Evolutionary conservation across 1,140 invertebrate species (phyloP).

Genomic region (Trichoplusia ni): DNA sequence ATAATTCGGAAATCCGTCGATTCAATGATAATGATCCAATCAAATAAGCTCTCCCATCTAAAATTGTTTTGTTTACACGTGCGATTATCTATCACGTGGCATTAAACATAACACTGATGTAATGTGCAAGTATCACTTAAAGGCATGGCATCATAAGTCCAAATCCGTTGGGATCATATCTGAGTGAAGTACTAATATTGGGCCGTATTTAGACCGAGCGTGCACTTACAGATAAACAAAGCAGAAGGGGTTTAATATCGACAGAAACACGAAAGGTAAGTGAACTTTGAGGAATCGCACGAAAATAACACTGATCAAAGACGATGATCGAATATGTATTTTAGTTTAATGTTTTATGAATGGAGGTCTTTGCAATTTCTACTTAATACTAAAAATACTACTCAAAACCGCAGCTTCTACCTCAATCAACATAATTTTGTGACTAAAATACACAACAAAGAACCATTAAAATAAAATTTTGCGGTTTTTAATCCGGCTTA

Average conservation of each 20-base stretch:
- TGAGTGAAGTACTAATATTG: conserved; percentile 40
- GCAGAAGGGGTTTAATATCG: conserved; percentile 31
- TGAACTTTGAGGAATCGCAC: conserved; percentile 29
- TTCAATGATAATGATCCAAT: conserved; percentile 7
- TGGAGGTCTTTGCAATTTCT: too few relatives aligned
- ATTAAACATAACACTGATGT: conserved; percentile 7
- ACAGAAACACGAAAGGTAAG: conserved; percentile 30
- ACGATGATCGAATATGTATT: conserved; percentile 15
- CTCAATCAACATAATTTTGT: background rate
- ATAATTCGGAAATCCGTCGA: background rate
- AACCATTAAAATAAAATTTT: too few relatives aligned
- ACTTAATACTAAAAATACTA: too few relatives aligned
- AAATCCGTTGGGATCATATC: conserved; percentile 31
- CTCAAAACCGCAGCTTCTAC: background rate
- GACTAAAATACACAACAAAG: background rate
- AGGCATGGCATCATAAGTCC: conserved; percentile 1
- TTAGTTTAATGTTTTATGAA: background rate
- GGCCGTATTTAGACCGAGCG: conserved; percentile 44
- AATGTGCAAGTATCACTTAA: conserved; percentile 4
- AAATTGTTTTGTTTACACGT: conserved; percentile 16
- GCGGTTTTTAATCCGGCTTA: conserved; percentile 17
- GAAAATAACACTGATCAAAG: conserved; percentile 14
- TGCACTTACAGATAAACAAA: conserved; percentile 43
- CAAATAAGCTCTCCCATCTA: conserved; percentile 23
- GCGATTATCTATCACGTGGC: conserved; percentile 5